A percentile compares a stretch with the other conserved stretches of the same genome.
Evolutionary conservation across 1,140 invertebrate genomes (phyloP).

Genomic region (Rhagoletis pomonella): DNA sequence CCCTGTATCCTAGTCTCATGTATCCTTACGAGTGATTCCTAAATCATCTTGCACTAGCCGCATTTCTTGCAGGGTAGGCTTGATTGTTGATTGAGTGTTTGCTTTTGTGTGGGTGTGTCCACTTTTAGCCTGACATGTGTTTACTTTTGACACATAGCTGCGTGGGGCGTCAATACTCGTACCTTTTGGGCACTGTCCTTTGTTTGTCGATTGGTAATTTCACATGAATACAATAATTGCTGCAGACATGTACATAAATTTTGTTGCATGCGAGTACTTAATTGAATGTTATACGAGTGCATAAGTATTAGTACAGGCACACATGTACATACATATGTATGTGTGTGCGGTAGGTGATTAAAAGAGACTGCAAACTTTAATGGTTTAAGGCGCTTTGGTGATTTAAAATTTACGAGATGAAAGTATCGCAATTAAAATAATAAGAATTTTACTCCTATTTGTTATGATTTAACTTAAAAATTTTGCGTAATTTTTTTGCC

Average conservation of each 20-base stretch:
- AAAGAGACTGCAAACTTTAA: not conserved
- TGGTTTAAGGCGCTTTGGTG: not conserved
- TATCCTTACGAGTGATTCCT: too few species aligned
- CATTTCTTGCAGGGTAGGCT: too few species aligned
- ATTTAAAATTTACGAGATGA: not conserved
- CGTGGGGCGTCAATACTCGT: not conserved
- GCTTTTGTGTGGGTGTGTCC: not conserved
- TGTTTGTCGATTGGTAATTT: not conserved
- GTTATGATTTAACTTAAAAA: not conserved
- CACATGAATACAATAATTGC: not conserved
- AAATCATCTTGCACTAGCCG: too few species aligned
- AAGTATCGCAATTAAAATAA: not conserved
- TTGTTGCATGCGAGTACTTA: not conserved
- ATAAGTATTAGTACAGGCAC: not conserved
- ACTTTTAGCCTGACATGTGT: constrained; percentile 22
- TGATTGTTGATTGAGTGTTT: not conserved
- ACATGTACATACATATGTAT: not conserved
- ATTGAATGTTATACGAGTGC: not conserved
- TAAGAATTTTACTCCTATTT: too few species aligned
- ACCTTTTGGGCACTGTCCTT: not conserved
- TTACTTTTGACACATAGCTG: not conserved
- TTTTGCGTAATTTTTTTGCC: not conserved
- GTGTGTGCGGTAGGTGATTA: not conserved
- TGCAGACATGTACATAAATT: constrained; percentile 6
- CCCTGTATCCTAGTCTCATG: too few species aligned